Percentiles rank a stretch among this genome's conserved stretches.
Conservation (phyloP, 2,888 invertebrate species). For the Acanthosepion esculentum region DNA sequence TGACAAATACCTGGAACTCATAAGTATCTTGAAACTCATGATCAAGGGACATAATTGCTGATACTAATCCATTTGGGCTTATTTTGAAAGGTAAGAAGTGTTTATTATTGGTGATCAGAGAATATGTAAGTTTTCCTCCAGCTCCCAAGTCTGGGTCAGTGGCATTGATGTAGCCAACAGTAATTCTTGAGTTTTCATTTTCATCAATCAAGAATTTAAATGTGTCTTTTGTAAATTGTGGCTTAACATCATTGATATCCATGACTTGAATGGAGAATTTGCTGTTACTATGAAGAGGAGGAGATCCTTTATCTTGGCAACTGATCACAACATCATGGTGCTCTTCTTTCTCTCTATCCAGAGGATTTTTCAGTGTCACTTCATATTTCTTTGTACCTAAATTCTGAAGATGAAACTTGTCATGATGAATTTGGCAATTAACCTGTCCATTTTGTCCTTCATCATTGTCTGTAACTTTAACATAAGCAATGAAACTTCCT, state of each 20-base stretch:
- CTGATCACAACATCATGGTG: constrained; percentile 33
- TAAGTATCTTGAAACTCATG: constrained; percentile 33
- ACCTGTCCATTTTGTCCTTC: background rate
- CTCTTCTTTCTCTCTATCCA: background rate
- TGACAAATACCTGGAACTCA: background rate
- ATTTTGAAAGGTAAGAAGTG: constrained; percentile 33
- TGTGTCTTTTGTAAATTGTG: background rate
- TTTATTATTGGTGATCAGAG: background rate
- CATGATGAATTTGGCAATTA: background rate
- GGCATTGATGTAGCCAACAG: constrained; percentile 12
- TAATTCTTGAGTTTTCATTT: background rate
- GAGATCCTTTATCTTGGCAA: constrained; percentile 16
- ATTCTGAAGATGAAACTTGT: background rate
- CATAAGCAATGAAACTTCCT: background rate
- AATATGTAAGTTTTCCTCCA: background rate
- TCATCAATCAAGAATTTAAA: constrained; percentile 33
- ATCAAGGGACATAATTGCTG: constrained; percentile 22
- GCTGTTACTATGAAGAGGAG: constrained; percentile 33
- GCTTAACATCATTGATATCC: background rate
- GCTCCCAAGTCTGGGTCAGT: constrained; percentile 14
- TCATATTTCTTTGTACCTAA: constrained; percentile 5
- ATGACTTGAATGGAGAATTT: constrained; percentile 23
- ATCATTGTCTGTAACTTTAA: background rate
- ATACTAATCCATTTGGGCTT: background rate
- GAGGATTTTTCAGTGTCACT: background rate